phyloP scores from a whole-genome alignment of 1,140 invertebrate genomes.

The Cotesia typhae region DNA sequence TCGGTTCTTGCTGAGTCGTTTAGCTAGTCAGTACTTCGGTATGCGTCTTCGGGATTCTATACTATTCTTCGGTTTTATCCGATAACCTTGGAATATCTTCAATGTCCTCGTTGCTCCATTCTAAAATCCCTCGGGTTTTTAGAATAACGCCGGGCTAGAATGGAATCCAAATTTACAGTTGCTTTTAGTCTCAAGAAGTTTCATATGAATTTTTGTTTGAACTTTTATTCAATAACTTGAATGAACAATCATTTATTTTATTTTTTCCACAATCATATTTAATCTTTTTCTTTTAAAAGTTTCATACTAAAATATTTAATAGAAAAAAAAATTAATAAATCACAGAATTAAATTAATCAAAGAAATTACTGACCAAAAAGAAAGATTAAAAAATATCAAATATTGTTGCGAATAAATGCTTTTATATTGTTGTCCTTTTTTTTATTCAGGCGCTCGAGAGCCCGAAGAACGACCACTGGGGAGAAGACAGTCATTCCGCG shows the following conservation, averaged over 20 bases:
- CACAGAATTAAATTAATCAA: no score
- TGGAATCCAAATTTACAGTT: background rate
- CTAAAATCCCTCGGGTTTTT: slow-evolving; percentile 2
- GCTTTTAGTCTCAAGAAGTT: background rate
- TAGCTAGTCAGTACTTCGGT: background rate
- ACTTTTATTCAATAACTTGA: no score
- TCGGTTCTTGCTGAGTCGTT: background rate
- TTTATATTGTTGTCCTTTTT: background rate
- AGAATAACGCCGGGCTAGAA: background rate
- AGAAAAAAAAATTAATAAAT: no score
- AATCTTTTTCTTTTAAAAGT: no score
- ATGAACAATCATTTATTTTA: no score
- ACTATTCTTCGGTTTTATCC: background rate
- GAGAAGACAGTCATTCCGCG: slow-evolving; percentile 76
- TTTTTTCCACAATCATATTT: no score
- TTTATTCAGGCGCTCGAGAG: slow-evolving; percentile 48
- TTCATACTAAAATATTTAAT: no score
- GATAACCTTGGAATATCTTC: slow-evolving; percentile 9
- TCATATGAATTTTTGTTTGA: no score
- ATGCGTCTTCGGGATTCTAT: background rate
- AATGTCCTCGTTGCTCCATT: background rate
- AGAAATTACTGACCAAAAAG: no score
- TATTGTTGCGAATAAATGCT: background rate
- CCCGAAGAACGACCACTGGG: slow-evolving; percentile 57
- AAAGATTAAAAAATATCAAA: no score